Percentiles rank a stretch among this genome's conserved stretches.
Conservation (phyloP, 2,888 invertebrate genomes). For the Drosophila fungiperda region DNA sequence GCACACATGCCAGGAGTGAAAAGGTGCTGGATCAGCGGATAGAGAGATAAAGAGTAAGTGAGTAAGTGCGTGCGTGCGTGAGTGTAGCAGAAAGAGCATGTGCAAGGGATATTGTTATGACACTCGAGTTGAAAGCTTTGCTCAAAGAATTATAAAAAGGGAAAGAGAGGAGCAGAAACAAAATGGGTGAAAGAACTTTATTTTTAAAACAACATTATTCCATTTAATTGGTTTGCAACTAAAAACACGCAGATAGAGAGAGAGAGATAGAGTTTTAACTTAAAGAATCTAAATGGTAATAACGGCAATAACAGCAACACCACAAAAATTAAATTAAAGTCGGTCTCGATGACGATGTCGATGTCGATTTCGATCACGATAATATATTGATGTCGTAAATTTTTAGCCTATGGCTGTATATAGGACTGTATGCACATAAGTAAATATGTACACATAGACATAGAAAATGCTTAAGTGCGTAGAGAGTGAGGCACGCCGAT, state of each 20-base stretch:
- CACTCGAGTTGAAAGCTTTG: constrained; percentile 4
- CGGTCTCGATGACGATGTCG: constrained; percentile 26
- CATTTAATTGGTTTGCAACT: neutral
- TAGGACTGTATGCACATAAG: constrained; percentile 1
- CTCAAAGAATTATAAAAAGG: neutral
- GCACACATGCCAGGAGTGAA: constrained; percentile 33
- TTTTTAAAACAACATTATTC: neutral
- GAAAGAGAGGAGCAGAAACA: neutral
- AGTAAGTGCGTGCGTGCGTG: neutral
- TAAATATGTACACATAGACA: constrained; percentile 1
- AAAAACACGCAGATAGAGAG: neutral
- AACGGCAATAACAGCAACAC: neutral
- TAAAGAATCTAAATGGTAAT: neutral
- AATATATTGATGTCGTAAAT: constrained; percentile 45
- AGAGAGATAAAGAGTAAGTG: neutral
- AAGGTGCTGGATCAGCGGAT: constrained; percentile 15
- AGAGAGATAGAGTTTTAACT: neutral
- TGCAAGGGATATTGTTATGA: constrained; percentile 5
- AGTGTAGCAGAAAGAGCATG: constrained; percentile 7
- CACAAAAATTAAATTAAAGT: neutral
- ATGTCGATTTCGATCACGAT: constrained; percentile 35
- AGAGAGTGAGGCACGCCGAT: constrained; percentile 27
- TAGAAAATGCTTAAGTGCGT: constrained; percentile 24
- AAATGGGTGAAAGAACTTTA: neutral
- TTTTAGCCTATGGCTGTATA: constrained; percentile 12